These are phyloP conservation scores for Tricholauxania praeusta DNA, from an alignment of 2,888 invertebrate species.

Conservation along the genomic window DNA sequence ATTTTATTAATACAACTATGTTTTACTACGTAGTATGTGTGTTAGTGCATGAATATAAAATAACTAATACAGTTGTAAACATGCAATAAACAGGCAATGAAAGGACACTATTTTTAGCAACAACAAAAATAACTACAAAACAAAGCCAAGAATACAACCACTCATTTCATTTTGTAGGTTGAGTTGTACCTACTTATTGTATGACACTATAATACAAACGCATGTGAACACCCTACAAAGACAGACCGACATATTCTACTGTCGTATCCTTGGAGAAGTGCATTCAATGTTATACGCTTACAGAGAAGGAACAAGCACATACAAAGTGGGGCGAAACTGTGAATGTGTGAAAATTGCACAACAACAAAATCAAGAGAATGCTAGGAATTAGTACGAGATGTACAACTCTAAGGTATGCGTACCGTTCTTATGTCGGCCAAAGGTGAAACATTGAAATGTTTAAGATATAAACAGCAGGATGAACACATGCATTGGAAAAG, in stretches of 20 bases:
- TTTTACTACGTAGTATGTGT: no score
- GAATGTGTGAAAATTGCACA: conserved; percentile 50
- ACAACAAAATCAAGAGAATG: conserved; percentile 24
- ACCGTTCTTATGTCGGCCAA: no score
- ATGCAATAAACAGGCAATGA: conserved; percentile 11
- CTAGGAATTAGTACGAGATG: neutral
- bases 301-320: neutral
- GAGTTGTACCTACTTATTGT: no score
- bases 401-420: neutral
- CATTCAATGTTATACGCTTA: neutral
- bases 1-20: no score
- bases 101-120: neutral
- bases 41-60: neutral
- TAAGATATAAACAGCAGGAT: no score
- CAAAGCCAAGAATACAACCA: neutral
- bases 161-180: neutral
- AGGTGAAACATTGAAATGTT: no score
- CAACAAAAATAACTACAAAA: conserved; percentile 17
- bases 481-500: no score
- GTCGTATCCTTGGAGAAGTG: conserved; percentile 6
- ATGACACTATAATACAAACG: no score
- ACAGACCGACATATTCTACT: neutral
- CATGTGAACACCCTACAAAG: neutral
- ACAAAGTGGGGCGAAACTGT: conserved; percentile 33
- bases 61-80: conserved; percentile 25